phyloP scores from a whole-genome alignment of 2,113 vertebrate species.

The Rhinopomastus cyanomelas region DNA sequence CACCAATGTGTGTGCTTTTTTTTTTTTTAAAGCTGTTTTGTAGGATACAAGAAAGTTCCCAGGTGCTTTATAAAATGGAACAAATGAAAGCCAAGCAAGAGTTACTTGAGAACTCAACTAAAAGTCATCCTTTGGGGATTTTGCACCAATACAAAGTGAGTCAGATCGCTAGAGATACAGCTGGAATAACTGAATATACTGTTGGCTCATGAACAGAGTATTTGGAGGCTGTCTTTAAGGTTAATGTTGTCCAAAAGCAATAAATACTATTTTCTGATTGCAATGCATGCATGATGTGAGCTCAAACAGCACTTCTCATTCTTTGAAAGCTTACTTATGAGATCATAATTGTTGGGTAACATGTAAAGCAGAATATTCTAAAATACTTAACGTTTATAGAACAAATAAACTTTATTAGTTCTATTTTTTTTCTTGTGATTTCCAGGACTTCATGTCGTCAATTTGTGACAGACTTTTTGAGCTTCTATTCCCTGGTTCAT shows the following conservation, averaged over 20 bases:
- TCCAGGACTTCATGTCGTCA: conserved; percentile 87
- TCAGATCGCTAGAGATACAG: neutral
- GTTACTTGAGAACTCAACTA: conserved; percentile 3
- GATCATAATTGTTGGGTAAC: neutral
- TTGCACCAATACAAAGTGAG: conserved; percentile 82
- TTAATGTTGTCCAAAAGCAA: no score
- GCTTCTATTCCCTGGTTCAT: conserved; percentile 87
- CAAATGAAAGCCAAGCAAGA: conserved; percentile 72
- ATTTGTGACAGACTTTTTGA: conserved; percentile 85
- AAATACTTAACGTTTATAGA: neutral
- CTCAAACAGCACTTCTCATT: neutral
- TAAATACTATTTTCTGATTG: no score
- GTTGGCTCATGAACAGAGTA: no score
- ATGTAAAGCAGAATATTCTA: neutral
- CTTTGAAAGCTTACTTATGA: neutral
- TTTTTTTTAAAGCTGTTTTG: conserved; percentile 81
- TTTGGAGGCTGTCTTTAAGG: no score
- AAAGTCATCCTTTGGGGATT: conserved; percentile 55
- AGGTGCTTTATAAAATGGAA: conserved; percentile 83
- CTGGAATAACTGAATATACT: no score
- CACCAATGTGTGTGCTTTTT: conserved; percentile 10
- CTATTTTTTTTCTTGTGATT: neutral
- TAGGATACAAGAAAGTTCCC: conserved; percentile 88
- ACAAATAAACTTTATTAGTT: neutral
- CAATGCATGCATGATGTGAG: no score